These are phyloP conservation scores for Sander vitreus DNA, from an alignment of 2,113 vertebrate species.

Conservation along the genomic window DNA sequence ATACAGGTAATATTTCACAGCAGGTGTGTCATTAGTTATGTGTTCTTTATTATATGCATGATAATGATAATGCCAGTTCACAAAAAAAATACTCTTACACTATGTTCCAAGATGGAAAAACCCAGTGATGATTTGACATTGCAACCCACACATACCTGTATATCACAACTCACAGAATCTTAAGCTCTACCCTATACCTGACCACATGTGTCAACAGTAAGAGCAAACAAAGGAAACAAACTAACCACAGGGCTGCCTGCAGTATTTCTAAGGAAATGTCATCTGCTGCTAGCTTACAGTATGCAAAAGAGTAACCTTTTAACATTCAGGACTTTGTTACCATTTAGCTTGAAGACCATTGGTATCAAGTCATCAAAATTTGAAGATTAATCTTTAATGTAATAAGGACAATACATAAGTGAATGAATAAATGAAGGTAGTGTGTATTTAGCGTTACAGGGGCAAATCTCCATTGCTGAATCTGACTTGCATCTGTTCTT, in stretches of 20 bases:
- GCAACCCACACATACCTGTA: constrained; percentile 10
- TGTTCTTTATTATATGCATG: not conserved
- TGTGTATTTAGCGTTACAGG: not conserved
- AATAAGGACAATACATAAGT: too few species aligned
- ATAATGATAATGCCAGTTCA: not conserved
- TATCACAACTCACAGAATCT: not conserved
- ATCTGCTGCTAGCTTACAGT: not conserved
- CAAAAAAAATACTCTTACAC: not conserved
- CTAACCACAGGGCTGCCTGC: constrained; percentile 41
- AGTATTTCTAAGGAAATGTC: constrained; percentile 24
- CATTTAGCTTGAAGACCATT: not conserved
- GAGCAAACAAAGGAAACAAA: constrained; percentile 32
- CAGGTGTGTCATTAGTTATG: not conserved
- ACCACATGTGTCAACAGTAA: constrained; percentile 5
- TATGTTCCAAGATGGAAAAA: constrained; percentile 22
- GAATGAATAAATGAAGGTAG: not conserved
- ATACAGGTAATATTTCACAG: constrained; percentile 83
- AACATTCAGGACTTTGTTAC: not conserved
- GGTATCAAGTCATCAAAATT: not conserved
- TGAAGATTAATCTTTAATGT: not conserved
- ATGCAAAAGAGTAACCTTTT: not conserved
- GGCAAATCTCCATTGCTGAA: not conserved
- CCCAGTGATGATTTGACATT: not conserved
- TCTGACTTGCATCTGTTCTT: not conserved
- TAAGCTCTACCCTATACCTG: not conserved